Base-by-base conservation (phyloP, 2,888 invertebrate genomes). In the Ceratothoa steindachneri region DNA sequence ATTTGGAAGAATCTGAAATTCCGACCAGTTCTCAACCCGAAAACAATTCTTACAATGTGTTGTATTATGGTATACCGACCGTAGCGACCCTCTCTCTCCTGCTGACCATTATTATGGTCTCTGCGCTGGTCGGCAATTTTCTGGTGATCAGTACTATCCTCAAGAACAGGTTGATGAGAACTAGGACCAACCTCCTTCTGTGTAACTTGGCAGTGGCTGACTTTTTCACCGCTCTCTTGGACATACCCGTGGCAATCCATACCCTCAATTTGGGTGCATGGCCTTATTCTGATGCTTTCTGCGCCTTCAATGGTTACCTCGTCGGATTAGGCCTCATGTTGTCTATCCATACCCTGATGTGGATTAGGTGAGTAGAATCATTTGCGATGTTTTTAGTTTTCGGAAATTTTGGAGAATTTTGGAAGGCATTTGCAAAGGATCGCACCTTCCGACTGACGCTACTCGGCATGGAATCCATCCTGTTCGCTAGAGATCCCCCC, bases 341-440 rank as follows among this genome's bases (percentile, higher is more conserved):
- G 12, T 85, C 85, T 51, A 84, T 85, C 68, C 86, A 86, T 75
- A 85, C 85, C 0, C 81, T 86, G 15, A 86, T 86, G 85, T 85
- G 84, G 80, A 86, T 86, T 60, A 81, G 81, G 81, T 81, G 82
- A 71, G 77, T 52, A 22, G 9, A 12, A 30, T 67, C 9, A 30
- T 51, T 51, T 51, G n/a, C n/a, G n/a, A n/a, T n/a, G n/a, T n/a
- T n/a, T n/a, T n/a, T n/a, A n/a, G n/a, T n/a, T n/a, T n/a, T n/a
- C n/a, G n/a, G n/a, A n/a, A n/a, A n/a, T n/a, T n/a, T n/a, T n/a
- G n/a, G n/a, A n/a, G n/a, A n/a, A n/a, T n/a, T n/a, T n/a, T n/a
- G n/a, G n/a, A n/a, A n/a, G n/a, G n/a, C n/a, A n/a, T n/a, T n/a
- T n/a, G n/a, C n/a, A n/a, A n/a, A n/a, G n/a, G n/a, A n/a, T n/a